phyloP scores from a whole-genome alignment of 2,888 invertebrate species.

The Cynaeus angustus region DNA sequence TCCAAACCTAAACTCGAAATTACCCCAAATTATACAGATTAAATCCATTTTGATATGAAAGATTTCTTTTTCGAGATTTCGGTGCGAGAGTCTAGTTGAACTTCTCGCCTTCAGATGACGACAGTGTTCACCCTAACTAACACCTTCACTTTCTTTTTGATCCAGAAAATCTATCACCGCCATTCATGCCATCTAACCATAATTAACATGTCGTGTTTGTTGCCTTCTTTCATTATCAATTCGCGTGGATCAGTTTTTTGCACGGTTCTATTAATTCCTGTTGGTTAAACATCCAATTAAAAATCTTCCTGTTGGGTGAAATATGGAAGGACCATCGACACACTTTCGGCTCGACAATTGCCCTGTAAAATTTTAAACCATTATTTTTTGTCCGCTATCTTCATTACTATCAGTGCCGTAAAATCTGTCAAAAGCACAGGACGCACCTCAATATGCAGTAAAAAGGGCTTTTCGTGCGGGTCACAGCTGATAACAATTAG shows the following conservation, averaged over 20 bases:
- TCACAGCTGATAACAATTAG: conserved; percentile 31
- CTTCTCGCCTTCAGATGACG: conserved; percentile 14
- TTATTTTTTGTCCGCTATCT: background rate
- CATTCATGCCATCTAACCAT: conserved; percentile 1
- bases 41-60: background rate
- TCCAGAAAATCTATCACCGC: background rate
- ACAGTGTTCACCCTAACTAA: background rate
- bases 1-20: too few species aligned
- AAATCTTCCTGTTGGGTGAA: conserved; percentile 11
- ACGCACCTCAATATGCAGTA: conserved; percentile 28
- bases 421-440: conserved; percentile 28
- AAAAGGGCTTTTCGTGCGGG: conserved; percentile 12
- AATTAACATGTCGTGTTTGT: conserved; percentile 28
- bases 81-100: background rate
- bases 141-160: background rate
- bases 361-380: too few species aligned
- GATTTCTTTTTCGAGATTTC: background rate
- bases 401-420: background rate
- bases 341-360: background rate
- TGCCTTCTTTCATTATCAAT: conserved; percentile 20
- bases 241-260: conserved; percentile 34
- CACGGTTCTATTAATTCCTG: background rate
- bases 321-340: conserved; percentile 9
- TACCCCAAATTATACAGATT: too few species aligned
- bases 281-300: conserved; percentile 19